phyloP scores from a whole-genome alignment of 2,888 invertebrate species.

The Esperia sulphurella region DNA sequence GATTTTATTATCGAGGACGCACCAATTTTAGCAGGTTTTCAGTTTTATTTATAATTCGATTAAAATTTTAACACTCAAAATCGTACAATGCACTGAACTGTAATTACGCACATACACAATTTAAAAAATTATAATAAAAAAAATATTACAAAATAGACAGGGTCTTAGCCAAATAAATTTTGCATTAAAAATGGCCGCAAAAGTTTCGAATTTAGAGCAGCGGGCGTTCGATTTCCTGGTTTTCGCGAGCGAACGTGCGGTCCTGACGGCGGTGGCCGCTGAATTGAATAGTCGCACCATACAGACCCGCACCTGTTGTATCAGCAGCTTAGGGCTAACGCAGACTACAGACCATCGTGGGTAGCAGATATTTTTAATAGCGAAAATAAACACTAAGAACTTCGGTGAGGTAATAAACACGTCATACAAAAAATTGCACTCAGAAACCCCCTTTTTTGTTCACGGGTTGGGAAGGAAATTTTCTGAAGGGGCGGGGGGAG shows the following conservation, averaged over 20 bases:
- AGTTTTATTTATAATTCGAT: background rate
- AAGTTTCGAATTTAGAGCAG: slow-evolving; percentile 4
- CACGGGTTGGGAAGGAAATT: too few relatives aligned
- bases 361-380: too few relatives aligned
- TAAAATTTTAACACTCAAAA: background rate
- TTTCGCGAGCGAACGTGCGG: slow-evolving; percentile 3
- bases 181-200: slow-evolving; percentile 2
- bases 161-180: background rate
- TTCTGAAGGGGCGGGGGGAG: too few relatives aligned
- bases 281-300: slow-evolving; percentile 3
- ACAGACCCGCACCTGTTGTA: slow-evolving; percentile 9
- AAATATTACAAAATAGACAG: background rate
- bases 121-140: background rate
- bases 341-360: background rate
- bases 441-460: too few relatives aligned
- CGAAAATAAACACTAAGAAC: too few relatives aligned
- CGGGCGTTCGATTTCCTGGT: slow-evolving; percentile 2
- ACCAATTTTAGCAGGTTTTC: background rate
- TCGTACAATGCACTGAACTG: background rate
- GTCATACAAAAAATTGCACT: too few relatives aligned
- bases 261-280: slow-evolving; percentile 4
- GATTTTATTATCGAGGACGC: background rate
- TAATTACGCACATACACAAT: background rate
- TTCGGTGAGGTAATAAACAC: too few relatives aligned
- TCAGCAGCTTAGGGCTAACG: slow-evolving; percentile 3